phyloP scores from a whole-genome alignment of 2,888 invertebrate genomes.

The Rhamnusium bicolor region DNA sequence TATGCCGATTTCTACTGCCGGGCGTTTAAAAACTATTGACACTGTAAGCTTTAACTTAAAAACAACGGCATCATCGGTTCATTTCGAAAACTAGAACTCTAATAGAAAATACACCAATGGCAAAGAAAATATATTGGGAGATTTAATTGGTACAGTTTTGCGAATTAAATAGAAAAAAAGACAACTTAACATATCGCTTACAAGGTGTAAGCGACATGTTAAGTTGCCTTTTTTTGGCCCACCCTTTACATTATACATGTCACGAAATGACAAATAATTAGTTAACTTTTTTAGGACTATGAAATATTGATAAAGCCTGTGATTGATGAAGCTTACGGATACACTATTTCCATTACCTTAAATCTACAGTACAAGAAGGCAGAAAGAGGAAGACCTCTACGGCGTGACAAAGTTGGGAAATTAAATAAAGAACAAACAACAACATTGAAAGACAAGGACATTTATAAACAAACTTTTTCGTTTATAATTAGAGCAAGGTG shows the following conservation, averaged over 20 bases:
- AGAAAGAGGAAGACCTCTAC: constrained; percentile 42
- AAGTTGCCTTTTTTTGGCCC: no score
- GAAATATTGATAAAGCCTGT: constrained; percentile 46
- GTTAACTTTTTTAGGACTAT: constrained; percentile 47
- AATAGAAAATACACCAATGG: no score
- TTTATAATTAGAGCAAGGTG: constrained; percentile 38
- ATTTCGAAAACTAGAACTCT: no score
- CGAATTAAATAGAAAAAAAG: no score
- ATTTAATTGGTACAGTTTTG: no score
- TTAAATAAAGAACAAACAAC: constrained; percentile 2
- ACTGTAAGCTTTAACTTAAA: no score
- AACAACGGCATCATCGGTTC: no score
- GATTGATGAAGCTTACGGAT: constrained; percentile 44
- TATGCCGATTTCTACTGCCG: no score
- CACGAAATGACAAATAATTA: not conserved
- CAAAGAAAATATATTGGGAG: no score
- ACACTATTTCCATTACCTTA: constrained; percentile 43
- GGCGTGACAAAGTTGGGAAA: constrained; percentile 36
- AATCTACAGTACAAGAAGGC: constrained; percentile 49
- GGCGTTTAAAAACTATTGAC: no score
- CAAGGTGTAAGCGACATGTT: not conserved
- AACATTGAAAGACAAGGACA: constrained; percentile 31
- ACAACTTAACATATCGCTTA: no score
- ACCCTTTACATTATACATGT: not conserved
- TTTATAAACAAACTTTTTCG: constrained; percentile 21